phyloP scores from a whole-genome alignment of 2,888 invertebrate genomes.

The Athrips mouffetella region DNA sequence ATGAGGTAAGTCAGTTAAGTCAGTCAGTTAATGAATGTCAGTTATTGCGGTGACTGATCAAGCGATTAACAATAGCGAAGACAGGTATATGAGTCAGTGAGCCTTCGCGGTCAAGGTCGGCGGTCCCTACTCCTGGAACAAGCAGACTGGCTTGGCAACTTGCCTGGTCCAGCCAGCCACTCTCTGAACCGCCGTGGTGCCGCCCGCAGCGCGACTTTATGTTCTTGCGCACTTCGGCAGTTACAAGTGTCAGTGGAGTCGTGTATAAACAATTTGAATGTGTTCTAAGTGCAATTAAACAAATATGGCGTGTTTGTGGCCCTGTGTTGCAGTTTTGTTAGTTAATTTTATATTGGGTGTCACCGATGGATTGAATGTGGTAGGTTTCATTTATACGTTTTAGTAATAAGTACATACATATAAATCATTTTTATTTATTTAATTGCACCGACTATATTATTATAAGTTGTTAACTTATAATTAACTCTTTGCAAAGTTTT shows the following conservation, averaged over 20 bases:
- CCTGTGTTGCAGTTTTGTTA: conserved; percentile 45
- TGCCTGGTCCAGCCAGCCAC: conserved; percentile 3
- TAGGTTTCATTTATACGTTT: conserved; percentile 31
- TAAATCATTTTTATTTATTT: too few relatives aligned
- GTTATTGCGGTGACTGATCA: background rate
- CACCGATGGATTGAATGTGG: conserved; percentile 52
- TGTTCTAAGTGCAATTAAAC: background rate
- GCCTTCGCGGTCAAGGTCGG: conserved; percentile 62
- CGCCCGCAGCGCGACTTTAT: background rate
- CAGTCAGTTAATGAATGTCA: background rate
- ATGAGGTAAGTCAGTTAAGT: background rate
- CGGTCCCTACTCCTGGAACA: conserved; percentile 44
- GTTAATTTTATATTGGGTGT: conserved; percentile 48
- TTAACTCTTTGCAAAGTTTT: too few relatives aligned
- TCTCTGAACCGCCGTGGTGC: background rate
- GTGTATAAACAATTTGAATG: background rate
- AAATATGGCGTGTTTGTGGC: conserved; percentile 27
- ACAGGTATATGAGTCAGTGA: conserved; percentile 45
- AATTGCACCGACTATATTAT: too few relatives aligned
- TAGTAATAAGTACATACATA: too few relatives aligned
- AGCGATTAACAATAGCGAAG: background rate
- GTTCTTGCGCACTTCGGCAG: background rate
- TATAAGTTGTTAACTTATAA: too few relatives aligned
- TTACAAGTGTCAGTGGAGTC: too few relatives aligned
- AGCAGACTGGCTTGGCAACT: conserved; percentile 25